Evolutionary conservation across 2,888 invertebrate species (phyloP).

Genomic region (Formica aserva): DNA sequence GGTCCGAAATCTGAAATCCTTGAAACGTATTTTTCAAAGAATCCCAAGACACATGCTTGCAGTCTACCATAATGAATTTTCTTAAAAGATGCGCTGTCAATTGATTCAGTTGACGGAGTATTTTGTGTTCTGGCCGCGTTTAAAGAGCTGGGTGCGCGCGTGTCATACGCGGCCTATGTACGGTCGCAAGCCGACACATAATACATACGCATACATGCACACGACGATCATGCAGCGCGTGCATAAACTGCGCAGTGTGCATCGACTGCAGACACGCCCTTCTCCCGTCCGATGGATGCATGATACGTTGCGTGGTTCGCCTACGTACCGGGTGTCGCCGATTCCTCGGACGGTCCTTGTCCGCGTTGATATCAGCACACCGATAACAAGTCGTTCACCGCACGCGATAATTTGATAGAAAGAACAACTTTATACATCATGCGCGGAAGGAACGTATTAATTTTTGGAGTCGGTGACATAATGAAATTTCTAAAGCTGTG

Average conservation of each 20-base stretch:
- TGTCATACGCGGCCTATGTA: conserved; percentile 57
- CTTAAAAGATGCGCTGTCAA: background rate
- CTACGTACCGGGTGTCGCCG: conserved; percentile 78
- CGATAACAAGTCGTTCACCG: conserved; percentile 37
- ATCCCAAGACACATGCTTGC: background rate
- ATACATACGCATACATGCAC: conserved; percentile 60
- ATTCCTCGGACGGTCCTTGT: conserved; percentile 54
- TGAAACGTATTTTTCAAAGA: background rate
- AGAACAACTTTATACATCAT: background rate
- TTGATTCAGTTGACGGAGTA: background rate
- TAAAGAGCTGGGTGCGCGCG: conserved; percentile 26
- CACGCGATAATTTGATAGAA: conserved; percentile 27
- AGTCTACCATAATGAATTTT: background rate
- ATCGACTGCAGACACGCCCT: conserved; percentile 82
- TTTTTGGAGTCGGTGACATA: background rate
- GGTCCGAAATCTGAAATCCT: conserved; percentile 1
- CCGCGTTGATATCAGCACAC: conserved; percentile 26
- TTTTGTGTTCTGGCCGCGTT: conserved; percentile 15
- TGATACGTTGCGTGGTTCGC: conserved; percentile 80
- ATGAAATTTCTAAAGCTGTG: background rate
- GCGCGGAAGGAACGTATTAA: background rate
- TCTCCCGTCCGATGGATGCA: conserved; percentile 79
- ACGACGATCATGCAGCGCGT: conserved; percentile 80
- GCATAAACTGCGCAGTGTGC: conserved; percentile 85
- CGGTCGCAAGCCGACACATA: conserved; percentile 62